These are phyloP conservation scores for Drosophila neonasuta DNA, from an alignment of 2,888 invertebrate species.

Conservation along the genomic window DNA sequence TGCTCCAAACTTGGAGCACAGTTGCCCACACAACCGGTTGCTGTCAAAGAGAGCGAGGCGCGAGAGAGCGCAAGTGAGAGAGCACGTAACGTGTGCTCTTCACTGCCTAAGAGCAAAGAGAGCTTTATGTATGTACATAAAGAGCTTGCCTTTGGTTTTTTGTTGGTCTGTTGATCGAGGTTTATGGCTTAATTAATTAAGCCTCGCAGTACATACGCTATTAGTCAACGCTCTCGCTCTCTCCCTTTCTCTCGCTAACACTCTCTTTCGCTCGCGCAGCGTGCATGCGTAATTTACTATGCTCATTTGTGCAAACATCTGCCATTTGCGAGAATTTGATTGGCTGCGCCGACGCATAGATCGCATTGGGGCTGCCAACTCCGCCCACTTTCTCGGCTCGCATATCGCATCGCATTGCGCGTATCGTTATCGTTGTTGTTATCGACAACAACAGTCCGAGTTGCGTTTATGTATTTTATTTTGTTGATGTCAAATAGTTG, in stretches of 20 bases:
- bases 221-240: neutral
- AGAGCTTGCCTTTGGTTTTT: conserved; percentile 14
- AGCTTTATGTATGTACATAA: conserved; percentile 41
- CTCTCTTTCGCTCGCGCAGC: conserved; percentile 3
- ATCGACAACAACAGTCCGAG: conserved; percentile 1
- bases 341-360: conserved; percentile 63
- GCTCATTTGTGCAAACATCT: conserved; percentile 53
- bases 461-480: neutral
- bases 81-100: conserved; percentile 28
- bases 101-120: conserved; percentile 27
- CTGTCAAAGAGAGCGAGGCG: conserved; percentile 13
- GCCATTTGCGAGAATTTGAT: conserved; percentile 57
- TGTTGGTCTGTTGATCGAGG: conserved; percentile 20
- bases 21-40: conserved; percentile 66
- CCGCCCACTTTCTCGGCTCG: conserved; percentile 44
- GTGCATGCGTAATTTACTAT: conserved; percentile 53
- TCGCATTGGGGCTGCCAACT: conserved; percentile 33
- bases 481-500: conserved; percentile 24
- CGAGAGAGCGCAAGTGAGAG: conserved; percentile 10
- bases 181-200: conserved; percentile 75
- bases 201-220: conserved; percentile 25
- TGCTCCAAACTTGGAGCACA: conserved; percentile 67
- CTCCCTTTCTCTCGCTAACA: conserved; percentile 7
- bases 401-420: conserved; percentile 16
- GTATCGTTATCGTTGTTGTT: conserved; percentile 21